Evolutionary conservation across 2,888 invertebrate species (phyloP), one percentile per base, ranked within the genome.

Genomic region (Serripes groenlandicus): DNA sequence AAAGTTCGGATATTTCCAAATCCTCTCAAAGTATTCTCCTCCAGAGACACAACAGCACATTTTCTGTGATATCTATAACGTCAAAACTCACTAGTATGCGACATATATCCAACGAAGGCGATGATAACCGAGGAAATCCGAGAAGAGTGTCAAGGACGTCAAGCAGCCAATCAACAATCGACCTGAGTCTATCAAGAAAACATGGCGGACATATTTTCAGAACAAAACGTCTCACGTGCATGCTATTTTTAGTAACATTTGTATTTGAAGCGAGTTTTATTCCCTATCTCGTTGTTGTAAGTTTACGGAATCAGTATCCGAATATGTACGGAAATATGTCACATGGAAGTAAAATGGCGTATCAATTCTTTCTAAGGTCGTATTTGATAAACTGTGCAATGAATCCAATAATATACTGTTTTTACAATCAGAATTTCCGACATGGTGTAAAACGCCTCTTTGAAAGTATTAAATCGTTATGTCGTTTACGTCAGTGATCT

Each of bases 371-470:
- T 54, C 30, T 85, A 32, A 70, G 85, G 28, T 85, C 74, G 4
- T 85, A 85, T 66, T 62, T 85, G 9, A 85, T 85, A n/a, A 85
- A 85, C 26, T 85, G 85, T 81, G 85, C 85, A n/a, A 42, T 85
- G 42, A 85, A 85, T 75, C 85, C 85, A 0, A 64, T 85, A 34
- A 85, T 85, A 54, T 85, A 85, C 30, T 85, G 85, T 60, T 85
- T 85, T 62, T 85, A 85, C 37, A 85, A 85, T 72, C 85, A 85
- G 37, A 85, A 85, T 56, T 85, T 85, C 58, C 34, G 85, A 58
- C 85, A 85, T 62, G 85, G 85, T 28, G 85, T 85, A 1, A 76
- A 77, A 54, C 34, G 77, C 23, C 35, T 85, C 15, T 85, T 81
- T 71, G 42, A 71, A 58, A 78, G 85, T 77, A 64, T 85, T 30